Evolutionary conservation across 1,140 invertebrate genomes (phyloP).

Genomic region (Rhyzopertha dominica): DNA sequence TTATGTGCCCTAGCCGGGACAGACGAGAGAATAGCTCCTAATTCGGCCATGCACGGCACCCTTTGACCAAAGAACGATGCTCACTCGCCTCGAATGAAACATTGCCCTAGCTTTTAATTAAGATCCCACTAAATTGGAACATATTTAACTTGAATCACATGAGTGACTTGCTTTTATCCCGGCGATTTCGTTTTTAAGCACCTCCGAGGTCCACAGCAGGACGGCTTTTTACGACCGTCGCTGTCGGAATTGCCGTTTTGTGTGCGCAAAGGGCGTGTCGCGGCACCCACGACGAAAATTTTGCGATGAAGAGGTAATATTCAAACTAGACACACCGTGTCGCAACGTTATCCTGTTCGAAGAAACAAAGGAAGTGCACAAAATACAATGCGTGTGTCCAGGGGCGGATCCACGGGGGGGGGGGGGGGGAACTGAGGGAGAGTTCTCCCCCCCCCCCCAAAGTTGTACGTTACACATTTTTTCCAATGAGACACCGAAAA

Average conservation of each 20-base stretch:
- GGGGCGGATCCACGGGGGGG: too few relatives aligned
- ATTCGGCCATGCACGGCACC: slow-evolving; percentile 26
- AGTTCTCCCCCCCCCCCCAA: too few relatives aligned
- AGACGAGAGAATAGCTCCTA: slow-evolving; percentile 25
- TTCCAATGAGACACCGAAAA: too few relatives aligned
- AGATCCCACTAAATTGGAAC: slow-evolving; percentile 20
- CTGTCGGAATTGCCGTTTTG: slow-evolving; percentile 5
- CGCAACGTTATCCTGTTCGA: too few relatives aligned
- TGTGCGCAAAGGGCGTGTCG: slow-evolving; percentile 6
- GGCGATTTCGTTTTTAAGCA: slow-evolving; percentile 3
- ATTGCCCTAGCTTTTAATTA: slow-evolving; percentile 28
- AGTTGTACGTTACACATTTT: too few relatives aligned
- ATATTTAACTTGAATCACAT: slow-evolving; percentile 24
- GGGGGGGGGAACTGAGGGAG: too few relatives aligned
- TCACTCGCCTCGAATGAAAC: slow-evolving; percentile 28
- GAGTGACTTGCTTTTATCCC: slow-evolving; percentile 16
- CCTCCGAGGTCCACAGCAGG: too few relatives aligned
- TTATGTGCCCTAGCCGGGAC: slow-evolving; percentile 2
- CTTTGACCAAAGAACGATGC: slow-evolving; percentile 28
- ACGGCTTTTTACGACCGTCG: slow-evolving; percentile 6
- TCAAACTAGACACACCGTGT: too few relatives aligned
- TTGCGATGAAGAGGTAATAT: too few relatives aligned
- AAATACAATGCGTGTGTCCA: too few relatives aligned
- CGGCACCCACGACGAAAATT: too few relatives aligned
- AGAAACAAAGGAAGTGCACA: too few relatives aligned